Base-by-base conservation (phyloP, 2,797 vertebrate species). In the Pseudochromis fuscus region DNA sequence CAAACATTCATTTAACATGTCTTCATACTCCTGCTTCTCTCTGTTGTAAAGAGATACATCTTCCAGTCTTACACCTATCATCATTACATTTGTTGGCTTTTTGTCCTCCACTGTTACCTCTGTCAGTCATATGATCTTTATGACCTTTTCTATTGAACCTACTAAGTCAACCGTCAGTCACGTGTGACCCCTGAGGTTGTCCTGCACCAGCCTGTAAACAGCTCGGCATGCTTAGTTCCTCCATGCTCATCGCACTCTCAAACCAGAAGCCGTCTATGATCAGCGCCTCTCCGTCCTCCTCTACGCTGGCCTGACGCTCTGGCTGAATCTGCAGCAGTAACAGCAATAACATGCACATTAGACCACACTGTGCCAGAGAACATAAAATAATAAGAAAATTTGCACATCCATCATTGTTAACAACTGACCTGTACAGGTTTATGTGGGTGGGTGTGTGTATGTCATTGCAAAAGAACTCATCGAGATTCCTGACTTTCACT, bases 231-330 rank as follows among this genome's bases (percentile, higher is more conserved):
- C 35, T 78, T 65, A 91, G 79, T 18, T 87, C 82, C 35, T 91
- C 82, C 25, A 50, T 37, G 67, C 67, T 84, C 59, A 61, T 38
- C 2, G 63, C 72, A 31, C 78, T 77, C 77, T 82, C 65, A 83
- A 93, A 93, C 61, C 77, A 71, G 72, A 89, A 87, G 70, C 87
- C 89, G 1, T 89, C 91, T 19, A 93, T 78, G 72, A 89, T 30
- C 87, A 91, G 75, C 49, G 72, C 77, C 44, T 90, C 86, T 11
- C 75, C 64, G 0, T 84, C 72, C 59, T 85, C 83, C 38, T 72
- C 62, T 6, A 63, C 56, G 62, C 46, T 46, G 61, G 59, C 70
- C 44, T 66, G 77, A 76, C 45, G 31, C 40, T 72, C 79, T 65
- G 30, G 71, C 73, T 60, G 83, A 60, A 70, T 67, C 79, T 83